Conservation (phyloP, 2,113 vertebrate genomes). For the Podocnemis expansa region DNA sequence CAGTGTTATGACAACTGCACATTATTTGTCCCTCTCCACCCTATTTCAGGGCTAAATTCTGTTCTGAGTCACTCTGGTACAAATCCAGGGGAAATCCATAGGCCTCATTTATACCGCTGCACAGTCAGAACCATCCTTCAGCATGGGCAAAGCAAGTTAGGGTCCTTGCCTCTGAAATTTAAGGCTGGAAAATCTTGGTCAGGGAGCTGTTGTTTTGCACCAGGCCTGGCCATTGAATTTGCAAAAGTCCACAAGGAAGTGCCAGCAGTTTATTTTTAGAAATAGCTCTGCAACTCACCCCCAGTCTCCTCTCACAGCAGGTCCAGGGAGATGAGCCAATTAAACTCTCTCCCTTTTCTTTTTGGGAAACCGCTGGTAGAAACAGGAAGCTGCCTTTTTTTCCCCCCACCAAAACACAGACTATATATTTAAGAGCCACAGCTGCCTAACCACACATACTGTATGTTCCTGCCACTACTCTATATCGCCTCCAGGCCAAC, state of each 20-base stretch:
- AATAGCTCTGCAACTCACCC: neutral
- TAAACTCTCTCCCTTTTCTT: slow-evolving; percentile 17
- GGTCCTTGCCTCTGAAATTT: neutral
- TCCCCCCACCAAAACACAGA: slow-evolving; percentile 59
- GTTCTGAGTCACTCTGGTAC: neutral
- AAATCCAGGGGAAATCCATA: accelerated
- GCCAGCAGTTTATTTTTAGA: neutral
- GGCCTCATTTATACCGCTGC: neutral
- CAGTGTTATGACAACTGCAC: neutral
- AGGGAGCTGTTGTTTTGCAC: neutral
- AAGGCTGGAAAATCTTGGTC: neutral
- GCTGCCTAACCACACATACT: neutral
- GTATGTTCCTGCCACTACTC: neutral
- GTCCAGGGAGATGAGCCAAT: neutral
- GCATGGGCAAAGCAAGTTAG: neutral
- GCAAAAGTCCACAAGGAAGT: neutral
- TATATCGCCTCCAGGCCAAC: neutral
- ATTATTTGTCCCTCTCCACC: neutral
- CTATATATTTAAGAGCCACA: neutral
- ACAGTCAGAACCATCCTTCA: neutral
- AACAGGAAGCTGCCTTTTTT: slow-evolving; percentile 68
- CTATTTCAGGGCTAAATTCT: neutral
- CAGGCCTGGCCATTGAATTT: neutral
- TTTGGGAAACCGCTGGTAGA: slow-evolving; percentile 46
- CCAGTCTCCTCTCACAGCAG: neutral